Evolutionary conservation across 1,140 invertebrate genomes (phyloP).

Genomic region (Drosophila jambulina): DNA sequence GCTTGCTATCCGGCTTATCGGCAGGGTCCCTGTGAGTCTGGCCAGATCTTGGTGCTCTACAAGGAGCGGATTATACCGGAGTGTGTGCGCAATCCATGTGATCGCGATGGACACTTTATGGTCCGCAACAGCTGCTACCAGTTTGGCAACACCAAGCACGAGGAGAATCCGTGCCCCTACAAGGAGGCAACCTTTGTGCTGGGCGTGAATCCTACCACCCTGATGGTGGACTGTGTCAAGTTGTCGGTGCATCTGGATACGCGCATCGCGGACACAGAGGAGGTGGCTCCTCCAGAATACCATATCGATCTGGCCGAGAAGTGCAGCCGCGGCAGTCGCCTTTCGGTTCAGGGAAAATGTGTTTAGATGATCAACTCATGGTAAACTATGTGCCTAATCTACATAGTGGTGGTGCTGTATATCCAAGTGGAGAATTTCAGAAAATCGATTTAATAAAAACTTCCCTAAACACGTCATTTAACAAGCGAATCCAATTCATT

Average conservation of each 20-base stretch:
- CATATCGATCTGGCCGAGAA: constrained; percentile 65
- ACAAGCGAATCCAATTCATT: constrained; percentile 13
- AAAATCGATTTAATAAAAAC: constrained; percentile 4
- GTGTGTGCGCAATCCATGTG: constrained; percentile 88
- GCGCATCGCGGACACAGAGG: constrained; percentile 59
- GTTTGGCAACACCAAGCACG: constrained; percentile 76
- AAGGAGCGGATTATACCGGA: constrained; percentile 86
- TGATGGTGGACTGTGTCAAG: constrained; percentile 85
- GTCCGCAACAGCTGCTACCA: constrained; percentile 86
- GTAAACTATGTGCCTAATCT: constrained; percentile 1
- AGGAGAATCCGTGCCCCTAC: constrained; percentile 84
- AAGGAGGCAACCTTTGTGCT: constrained; percentile 75
- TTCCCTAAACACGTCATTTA: background rate
- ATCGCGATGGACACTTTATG: constrained; percentile 85
- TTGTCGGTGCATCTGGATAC: constrained; percentile 68
- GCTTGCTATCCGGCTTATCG: constrained; percentile 88
- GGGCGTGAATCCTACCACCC: constrained; percentile 86
- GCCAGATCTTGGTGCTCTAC: constrained; percentile 87
- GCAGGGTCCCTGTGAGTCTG: constrained; percentile 87
- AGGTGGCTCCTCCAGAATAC: constrained; percentile 59
- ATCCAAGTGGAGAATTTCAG: background rate
- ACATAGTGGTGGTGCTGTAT: constrained; percentile 12
- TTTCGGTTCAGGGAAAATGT: constrained; percentile 51
- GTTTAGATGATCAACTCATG: background rate
- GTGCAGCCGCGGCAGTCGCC: constrained; percentile 68